These are phyloP conservation scores for Meteorus cinctellus DNA, from an alignment of 2,888 invertebrate genomes.

Conservation along the genomic window DNA sequence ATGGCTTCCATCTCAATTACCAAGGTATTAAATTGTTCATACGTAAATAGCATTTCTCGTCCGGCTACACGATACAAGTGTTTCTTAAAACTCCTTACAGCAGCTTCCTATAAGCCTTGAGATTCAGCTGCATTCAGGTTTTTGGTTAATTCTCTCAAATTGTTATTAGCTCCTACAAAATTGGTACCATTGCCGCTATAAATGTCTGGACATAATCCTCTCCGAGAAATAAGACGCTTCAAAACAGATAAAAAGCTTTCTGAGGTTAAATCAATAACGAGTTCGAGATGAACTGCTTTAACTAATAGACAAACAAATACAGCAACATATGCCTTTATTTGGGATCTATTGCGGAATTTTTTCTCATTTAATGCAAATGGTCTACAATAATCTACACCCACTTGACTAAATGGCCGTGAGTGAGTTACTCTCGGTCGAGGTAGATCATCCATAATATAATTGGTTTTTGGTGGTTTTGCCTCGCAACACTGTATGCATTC, in stretches of 20 bases:
- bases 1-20: constrained; percentile 44
- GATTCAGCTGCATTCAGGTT: constrained; percentile 19
- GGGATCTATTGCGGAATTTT: constrained; percentile 40
- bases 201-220: constrained; percentile 56
- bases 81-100: constrained; percentile 40
- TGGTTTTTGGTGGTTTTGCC: constrained; percentile 44
- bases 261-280: constrained; percentile 59
- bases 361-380: constrained; percentile 53
- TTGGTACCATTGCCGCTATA: constrained; percentile 63
- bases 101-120: constrained; percentile 45
- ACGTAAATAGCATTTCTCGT: constrained; percentile 12
- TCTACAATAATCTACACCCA: constrained; percentile 58
- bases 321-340: constrained; percentile 46
- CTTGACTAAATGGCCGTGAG: constrained; percentile 54
- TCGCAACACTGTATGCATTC: constrained; percentile 53
- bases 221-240: constrained; percentile 59
- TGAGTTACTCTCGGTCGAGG: constrained; percentile 49
- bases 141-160: constrained; percentile 49
- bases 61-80: constrained; percentile 26
- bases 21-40: constrained; percentile 49
- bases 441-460: constrained; percentile 56
- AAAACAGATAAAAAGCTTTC: constrained; percentile 61
- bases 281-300: constrained; percentile 63
- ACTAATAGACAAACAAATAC: constrained; percentile 61
- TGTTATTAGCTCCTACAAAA: constrained; percentile 60